Base-by-base conservation (phyloP, 2,113 vertebrate genomes). In the Plectropomus leopardus region DNA sequence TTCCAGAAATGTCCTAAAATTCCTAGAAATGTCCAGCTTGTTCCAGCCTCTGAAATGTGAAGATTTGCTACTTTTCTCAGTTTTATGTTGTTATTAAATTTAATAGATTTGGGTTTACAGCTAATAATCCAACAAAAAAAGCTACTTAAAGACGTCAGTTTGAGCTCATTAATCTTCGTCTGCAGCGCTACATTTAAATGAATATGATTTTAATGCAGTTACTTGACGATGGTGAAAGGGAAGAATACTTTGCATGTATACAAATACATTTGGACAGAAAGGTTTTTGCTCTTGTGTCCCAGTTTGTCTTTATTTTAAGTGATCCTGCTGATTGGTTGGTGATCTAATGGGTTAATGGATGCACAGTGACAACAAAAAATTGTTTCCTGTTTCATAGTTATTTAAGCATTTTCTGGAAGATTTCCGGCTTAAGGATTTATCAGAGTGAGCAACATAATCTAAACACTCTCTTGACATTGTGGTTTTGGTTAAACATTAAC, bases 401-500 rank as follows among this genome's bases (percentile, higher is more conserved):
- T 24, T 11, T 75, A 23, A 30, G 54, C 0, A 40, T 42, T 55
- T 50, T 40, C 54, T 26, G 0, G 5, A 4, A 32, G 9, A 3
- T 47, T 34, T 9, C 21, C 2, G 0, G 34, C 0, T 0, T 0
- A 17, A 5, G 60, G 5, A 3, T 28, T 64, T 61, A 69, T 78
- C 17, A 0, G 19, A 32, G 1, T 9, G 21, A 67, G 4, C 13
- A 40, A 36, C 15, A 2, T 10, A 44, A 24, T 48, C 23, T 2
- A 54, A 54, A 59, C 16, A 5, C 28, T 40, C 16, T 11, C 1
- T 34, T 44, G 59, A 61, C 60, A 24, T 53, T 76, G 36, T 59
- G 15, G 16, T 23, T 61, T n/a, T 48, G 13, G 64, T 67, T 70
- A 45, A 82, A 57, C 61, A 77, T 85, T 76, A 60, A 84, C 70